Evolutionary conservation across 2,888 invertebrate species (phyloP), one percentile per base, ranked within the genome.

Genomic region (Diabrotica balteata): DNA sequence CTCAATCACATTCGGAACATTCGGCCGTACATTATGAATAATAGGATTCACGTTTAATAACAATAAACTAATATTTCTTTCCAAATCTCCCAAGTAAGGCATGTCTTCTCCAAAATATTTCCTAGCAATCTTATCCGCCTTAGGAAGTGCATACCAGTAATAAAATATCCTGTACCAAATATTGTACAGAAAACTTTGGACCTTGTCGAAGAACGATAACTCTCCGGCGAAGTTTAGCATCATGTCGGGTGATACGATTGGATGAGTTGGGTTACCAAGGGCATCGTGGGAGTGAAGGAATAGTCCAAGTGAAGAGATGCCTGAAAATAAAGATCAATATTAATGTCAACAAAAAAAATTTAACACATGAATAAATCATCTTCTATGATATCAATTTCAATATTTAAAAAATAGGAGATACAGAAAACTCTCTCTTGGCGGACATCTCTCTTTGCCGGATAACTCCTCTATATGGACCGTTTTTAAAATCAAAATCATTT

Each of bases 211-310:
- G 55, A 73, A 68, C 9, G 54, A 7, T 7, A 68, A 44, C n/a
- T 63, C 17, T 6, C 54, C 64, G 0, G 51, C 43, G 10, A 65
- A 52, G 42, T 49, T 53, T 0, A 68, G 52, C 65, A 68, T 53
- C 44, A 60, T 57, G 63, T 79, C 79, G 7, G 77, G 77, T 59
- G 74, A 70, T 43, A 79, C 59, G 11, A 75, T 66, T 4, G 79
- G 77, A 71, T 80, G 79, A 0, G 75, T 68, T 6, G 77, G 75
- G 71, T 80, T 80, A 9, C 77, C 78, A 6, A 78, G 59, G 9
- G 73, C 68, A 62, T 77, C 75, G 47, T 78, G 73, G 0, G 67
- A 59, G 59, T 72, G 67, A 4, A 70, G 63, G 7, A 69, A 68
- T 3, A 72, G 64, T 17, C 72, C 74, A 45, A 77, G 51, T 4